Conservation (phyloP, 2,888 invertebrate genomes). For the Ellobium chinense region DNA sequence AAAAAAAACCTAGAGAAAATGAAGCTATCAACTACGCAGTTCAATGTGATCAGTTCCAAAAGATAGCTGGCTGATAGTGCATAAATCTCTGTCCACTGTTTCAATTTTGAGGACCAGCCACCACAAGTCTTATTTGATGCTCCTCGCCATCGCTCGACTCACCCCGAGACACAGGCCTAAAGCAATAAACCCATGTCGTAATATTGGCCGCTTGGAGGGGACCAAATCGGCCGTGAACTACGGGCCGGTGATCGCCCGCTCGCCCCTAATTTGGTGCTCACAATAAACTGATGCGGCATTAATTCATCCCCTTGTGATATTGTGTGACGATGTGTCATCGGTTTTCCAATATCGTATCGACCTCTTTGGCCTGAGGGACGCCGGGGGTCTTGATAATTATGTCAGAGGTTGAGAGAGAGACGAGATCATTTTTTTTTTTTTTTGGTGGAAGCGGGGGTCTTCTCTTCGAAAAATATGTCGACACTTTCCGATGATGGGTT, state of each 20-base stretch:
- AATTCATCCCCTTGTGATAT: not conserved
- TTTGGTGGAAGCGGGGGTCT: not conserved
- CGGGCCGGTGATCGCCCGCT: not conserved
- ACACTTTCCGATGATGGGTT: not conserved
- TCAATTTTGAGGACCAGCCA: no score
- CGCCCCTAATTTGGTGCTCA: not conserved
- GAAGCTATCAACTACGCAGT: no score
- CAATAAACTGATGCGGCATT: not conserved
- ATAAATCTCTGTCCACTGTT: no score
- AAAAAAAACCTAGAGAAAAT: no score
- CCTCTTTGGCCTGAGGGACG: constrained; percentile 8
- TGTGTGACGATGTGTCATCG: not conserved
- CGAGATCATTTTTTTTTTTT: no score
- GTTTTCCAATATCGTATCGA: constrained; percentile 19
- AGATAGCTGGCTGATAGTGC: no score
- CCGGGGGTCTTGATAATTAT: constrained; percentile 14
- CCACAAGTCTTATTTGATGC: no score
- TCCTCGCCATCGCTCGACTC: no score
- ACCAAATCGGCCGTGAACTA: not conserved
- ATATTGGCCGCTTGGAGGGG: not conserved
- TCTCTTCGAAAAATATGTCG: not conserved
- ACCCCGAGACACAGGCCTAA: no score
- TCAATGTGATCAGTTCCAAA: no score
- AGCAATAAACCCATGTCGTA: not conserved
- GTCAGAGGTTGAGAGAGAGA: constrained; percentile 17